phyloP scores from a whole-genome alignment of 2,888 invertebrate genomes.

The Bedellia somnulentella region DNA sequence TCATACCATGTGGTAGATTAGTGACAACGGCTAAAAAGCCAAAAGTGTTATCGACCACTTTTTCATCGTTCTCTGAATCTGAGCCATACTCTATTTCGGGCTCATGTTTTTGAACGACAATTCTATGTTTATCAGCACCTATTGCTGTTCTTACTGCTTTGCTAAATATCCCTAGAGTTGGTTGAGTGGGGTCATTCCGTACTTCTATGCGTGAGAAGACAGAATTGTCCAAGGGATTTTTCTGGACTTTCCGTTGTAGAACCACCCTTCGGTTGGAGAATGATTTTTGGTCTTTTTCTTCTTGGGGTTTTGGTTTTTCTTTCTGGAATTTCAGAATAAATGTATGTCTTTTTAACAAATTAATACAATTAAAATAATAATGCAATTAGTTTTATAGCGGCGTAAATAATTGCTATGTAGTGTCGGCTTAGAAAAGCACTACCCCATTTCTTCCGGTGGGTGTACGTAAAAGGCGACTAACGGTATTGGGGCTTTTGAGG shows the following conservation, averaged over 20 bases:
- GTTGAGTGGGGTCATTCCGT: slow-evolving; percentile 24
- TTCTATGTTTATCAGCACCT: slow-evolving; percentile 16
- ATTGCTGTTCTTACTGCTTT: slow-evolving; percentile 38
- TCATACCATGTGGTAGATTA: slow-evolving; percentile 48
- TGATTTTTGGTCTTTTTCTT: slow-evolving; percentile 15
- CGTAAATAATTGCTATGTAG: no score
- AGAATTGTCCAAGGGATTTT: slow-evolving; percentile 19
- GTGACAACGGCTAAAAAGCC: slow-evolving; percentile 22
- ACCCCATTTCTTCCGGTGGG: no score
- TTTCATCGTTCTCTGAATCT: slow-evolving; percentile 23
- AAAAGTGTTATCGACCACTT: slow-evolving; percentile 14
- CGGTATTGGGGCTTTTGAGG: no score
- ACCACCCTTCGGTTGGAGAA: slow-evolving; percentile 39
- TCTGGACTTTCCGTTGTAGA: slow-evolving; percentile 24
- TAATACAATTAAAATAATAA: no score
- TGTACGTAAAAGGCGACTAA: no score
- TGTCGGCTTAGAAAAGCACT: no score
- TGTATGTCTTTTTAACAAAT: no score
- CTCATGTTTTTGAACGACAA: slow-evolving; percentile 17
- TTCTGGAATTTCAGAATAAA: no score
- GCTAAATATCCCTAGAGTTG: slow-evolving; percentile 36
- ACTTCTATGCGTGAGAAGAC: slow-evolving; percentile 25
- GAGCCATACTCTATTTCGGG: slow-evolving; percentile 12
- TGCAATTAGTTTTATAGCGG: no score
- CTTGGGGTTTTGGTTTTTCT: slow-evolving; percentile 18